Conservation (phyloP, 2,797 vertebrate species). For the Tauraco hartlaubi region DNA sequence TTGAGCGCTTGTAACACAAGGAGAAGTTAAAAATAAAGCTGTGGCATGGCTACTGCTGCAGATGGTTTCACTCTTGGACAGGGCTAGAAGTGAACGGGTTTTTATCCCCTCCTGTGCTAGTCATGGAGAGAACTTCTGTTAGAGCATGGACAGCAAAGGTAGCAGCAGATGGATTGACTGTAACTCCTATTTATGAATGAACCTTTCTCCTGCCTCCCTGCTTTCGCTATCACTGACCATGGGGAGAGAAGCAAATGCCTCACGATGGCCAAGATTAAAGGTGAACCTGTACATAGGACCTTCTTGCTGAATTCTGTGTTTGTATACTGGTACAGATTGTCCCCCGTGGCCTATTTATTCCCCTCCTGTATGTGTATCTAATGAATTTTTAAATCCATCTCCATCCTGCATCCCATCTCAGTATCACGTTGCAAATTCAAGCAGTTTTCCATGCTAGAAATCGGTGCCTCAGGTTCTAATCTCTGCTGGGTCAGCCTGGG, state of each 20-base stretch:
- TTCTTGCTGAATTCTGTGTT: background rate
- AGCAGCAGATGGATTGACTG: slow-evolving; percentile 1
- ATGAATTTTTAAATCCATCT: background rate
- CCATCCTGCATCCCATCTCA: background rate
- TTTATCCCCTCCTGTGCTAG: background rate
- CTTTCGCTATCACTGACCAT: background rate
- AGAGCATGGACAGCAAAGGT: background rate
- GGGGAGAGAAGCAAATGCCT: background rate
- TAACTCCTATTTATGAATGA: background rate
- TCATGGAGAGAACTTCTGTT: background rate
- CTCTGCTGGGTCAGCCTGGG: background rate
- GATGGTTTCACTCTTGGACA: slow-evolving; percentile 32
- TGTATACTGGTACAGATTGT: background rate
- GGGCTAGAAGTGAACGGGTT: background rate
- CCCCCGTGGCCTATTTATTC: background rate
- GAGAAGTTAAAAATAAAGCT: background rate
- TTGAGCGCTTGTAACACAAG: background rate
- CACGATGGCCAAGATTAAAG: rapidly evolving
- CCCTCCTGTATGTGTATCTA: background rate
- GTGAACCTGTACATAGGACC: background rate
- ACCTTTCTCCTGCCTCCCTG: background rate
- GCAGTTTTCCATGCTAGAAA: background rate
- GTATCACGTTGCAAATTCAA: background rate
- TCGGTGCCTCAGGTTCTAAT: background rate
- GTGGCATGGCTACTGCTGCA: slow-evolving; percentile 8